Base-by-base conservation (phyloP, 2,888 invertebrate species). In the Cyaniris semiargus region DNA sequence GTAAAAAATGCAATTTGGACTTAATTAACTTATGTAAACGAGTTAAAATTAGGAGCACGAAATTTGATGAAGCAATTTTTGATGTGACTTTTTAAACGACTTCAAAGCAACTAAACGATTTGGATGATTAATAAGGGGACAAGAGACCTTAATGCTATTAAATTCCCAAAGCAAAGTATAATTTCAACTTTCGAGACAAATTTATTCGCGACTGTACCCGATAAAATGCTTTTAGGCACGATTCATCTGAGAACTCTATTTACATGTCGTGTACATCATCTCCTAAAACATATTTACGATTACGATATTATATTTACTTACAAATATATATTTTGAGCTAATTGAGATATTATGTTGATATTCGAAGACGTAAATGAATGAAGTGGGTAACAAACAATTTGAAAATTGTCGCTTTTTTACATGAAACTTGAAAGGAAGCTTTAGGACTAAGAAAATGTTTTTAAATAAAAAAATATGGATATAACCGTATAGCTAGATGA, bases 171-270 rank as follows among this genome's bases (percentile, higher is more conserved):
- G 5, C 18, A 58, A n/a, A 58, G 21, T 60, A 60, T 60, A 18
- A 18, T 15, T 18, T 15, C 18, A 13, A 31, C 31, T 6, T 38
- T 71, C 18, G 1, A 34, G 38, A 71, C 71, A 21, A 34, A 4
- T 38, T 4, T 7, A n/a, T 3, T 38, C 15, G 58, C 77, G 66
- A 56, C 48, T 70, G 58, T 76, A 31, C 70, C 70, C 75, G 79
- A 78, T 76, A 80, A 79, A 58, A 77, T 80, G 56, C 60, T 78
- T 76, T 78, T 79, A 84, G 84, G 84, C 84, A 84, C 84, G 78
- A 82, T 82, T 79, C 78, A 81, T 81, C 83, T 81, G 80, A 80
- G 60, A 27, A 66, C 78, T 76, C 38, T 77, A 34, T 44, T 70
- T 21, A 48, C 70, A 53, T 44, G 18, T 70, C 48, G 79, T 78